Evolutionary conservation across 2,888 invertebrate genomes (phyloP), one percentile per base, ranked within the genome.

Genomic region (Chromoteleia sp.): DNA sequence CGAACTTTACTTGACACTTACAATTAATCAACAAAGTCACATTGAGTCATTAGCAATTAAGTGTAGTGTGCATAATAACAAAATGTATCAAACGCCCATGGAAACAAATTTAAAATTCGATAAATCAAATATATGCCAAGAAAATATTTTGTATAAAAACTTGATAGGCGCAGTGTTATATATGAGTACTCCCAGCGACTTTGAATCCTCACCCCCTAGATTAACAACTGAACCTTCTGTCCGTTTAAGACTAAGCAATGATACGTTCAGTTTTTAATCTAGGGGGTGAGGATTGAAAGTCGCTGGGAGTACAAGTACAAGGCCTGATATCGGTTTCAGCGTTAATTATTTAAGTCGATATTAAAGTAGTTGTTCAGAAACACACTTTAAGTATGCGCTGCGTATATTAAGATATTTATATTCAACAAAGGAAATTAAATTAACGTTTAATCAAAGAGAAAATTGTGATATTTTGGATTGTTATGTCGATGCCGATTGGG

Each of bases 401-500:
- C n/a, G 70, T 58, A 10, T 70, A 0, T 59, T 71, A 19, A 71
- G 52, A 52, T 71, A 71, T 56, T 43, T 78, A 14, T 78, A 78
- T 59, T 39, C n/a, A 17, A 82, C 82, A 1, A 82, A 74, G 65
- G 48, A 74, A 50, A 45, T 82, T 15, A 63, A 68, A 25, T 58
- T 68, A 68, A 15, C n/a, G 1, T 36, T 19, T 30, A 7, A 54
- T 17, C 12, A n/a, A 12, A 17, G 36, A n/a, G 6, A 14, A 45
- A 15, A 29, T 58, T 17, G 5, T 8, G 45, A 43, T 43, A 45
- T 10, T 19, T 36, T 82, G 7, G 80, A 75, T 52, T 77, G 80
- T 50, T 67, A 36, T 25, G 82, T 81, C 19, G 80, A 82, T 52
- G 63, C 83, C 2, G 78, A 84, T 67, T 80, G 67, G 80, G 80